Evolutionary conservation across 1,140 invertebrate genomes (phyloP), one percentile per base, ranked within the genome.

Genomic region (Drosophila seguyi): DNA sequence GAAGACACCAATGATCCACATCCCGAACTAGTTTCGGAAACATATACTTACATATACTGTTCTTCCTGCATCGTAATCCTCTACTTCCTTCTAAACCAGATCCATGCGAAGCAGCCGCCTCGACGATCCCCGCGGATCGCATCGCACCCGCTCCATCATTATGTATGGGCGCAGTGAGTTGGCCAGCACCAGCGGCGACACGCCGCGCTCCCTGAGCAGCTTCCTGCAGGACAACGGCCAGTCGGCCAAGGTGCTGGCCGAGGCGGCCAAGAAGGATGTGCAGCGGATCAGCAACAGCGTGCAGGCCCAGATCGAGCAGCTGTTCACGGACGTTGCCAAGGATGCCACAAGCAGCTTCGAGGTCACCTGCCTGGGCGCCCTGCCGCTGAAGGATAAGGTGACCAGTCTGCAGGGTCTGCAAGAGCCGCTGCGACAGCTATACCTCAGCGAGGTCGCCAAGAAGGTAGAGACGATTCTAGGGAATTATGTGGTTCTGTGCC

Each of bases 321-420:
- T 98, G 94, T 97, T 98, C 86, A 95, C 95, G 22, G 97, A 97
- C 65, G 95, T 97, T 80, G 95, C 96, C 13, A 95, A 95, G 80
- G 95, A 95, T 90, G 93, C 94, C 1, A 95, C 95, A 62, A 92
- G 90, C 27, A 92, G 91, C 62, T 96, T 96, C 74, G 94, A 95
- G 76, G 97, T 98, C 16, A 96, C 96, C 79, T 98, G 98, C 81
- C 93, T 98, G 61, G 97, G 97, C 5, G 96, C 96, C 3, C 95
- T 97, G 13, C 95, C 96, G 1, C 93, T 98, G 0, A 94, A 95
- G 2, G 95, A 95, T 45, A 96, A 96, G 76, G 96, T 98, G 27
- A 96, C 97, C 0, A 97, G 96, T 67, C 93, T 98, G 8, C 95
- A 96, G 20, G 97, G 97, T 14, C 93, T 98, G 10, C 97, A 98